A percentile compares a stretch with the other conserved stretches of the same genome.
Conservation (phyloP, 64 coral and sea anemone species). For the Pocillopora verrucosa region DNA sequence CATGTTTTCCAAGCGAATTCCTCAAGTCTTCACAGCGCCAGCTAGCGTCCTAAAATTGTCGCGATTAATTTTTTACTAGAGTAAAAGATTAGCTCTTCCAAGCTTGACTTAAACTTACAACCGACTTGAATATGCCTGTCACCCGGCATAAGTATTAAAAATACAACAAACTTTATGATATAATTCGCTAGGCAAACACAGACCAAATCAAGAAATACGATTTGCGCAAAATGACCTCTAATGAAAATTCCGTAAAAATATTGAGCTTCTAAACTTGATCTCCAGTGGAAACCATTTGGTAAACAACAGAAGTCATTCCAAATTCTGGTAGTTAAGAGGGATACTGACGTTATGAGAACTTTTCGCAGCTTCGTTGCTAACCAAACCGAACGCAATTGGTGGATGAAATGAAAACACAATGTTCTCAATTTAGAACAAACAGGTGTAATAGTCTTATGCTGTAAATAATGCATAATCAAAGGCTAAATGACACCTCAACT, state of each 20-base stretch:
- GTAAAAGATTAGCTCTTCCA: slow-evolving; percentile 1
- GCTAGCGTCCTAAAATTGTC: too few species aligned
- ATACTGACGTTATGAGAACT: slow-evolving; percentile 2
- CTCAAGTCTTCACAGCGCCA: not conserved
- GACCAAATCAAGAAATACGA: not conserved
- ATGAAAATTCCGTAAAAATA: not conserved
- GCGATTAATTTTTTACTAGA: not conserved
- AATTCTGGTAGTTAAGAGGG: slow-evolving; percentile 11
- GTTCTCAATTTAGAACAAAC: not conserved
- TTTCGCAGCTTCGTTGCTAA: not conserved
- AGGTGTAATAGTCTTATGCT: not conserved
- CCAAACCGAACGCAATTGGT: not conserved
- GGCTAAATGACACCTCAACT: not conserved
- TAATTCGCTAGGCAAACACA: not conserved
- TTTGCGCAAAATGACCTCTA: not conserved
- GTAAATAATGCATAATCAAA: slow-evolving; percentile 25
- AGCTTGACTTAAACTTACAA: not conserved
- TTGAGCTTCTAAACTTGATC: not conserved
- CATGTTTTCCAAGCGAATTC: slow-evolving; percentile 15
- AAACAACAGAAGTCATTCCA: slow-evolving; percentile 26
- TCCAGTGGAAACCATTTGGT: not conserved
- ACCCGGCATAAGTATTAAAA: not conserved
- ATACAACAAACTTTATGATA: not conserved
- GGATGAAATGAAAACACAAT: slow-evolving; percentile 7
- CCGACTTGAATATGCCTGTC: not conserved